Evolutionary conservation across 2,797 vertebrate species (phyloP).

Genomic region (Lutjanus argentimaculatus): DNA sequence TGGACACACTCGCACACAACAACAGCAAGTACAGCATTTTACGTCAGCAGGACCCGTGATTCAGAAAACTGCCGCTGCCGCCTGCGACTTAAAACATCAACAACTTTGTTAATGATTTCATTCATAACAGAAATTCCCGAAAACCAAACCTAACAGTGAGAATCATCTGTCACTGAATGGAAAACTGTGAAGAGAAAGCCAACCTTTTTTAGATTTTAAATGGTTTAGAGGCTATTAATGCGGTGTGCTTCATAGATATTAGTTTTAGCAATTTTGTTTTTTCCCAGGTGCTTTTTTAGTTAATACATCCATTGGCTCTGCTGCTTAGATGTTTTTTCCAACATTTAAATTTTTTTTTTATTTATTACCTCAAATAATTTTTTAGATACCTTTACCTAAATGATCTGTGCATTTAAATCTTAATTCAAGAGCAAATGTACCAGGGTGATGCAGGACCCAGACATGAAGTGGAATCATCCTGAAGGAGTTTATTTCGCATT

Average conservation of each 20-base stretch:
- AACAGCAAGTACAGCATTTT: conserved; percentile 11
- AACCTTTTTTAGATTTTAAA: neutral
- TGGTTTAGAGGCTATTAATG: conserved; percentile 9
- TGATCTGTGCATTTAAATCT: conserved; percentile 1
- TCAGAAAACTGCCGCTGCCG: conserved; percentile 23
- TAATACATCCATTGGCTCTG: neutral
- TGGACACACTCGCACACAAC: conserved; percentile 20
- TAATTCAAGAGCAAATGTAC: conserved; percentile 1
- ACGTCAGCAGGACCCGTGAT: conserved; percentile 44
- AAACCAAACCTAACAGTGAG: conserved; percentile 3
- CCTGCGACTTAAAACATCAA: conserved; percentile 19
- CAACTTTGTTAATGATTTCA: conserved; percentile 30
- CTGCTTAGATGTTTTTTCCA: conserved; percentile 4
- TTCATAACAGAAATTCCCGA: conserved; percentile 3
- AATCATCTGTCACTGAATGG: neutral
- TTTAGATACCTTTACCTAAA: conserved; percentile 26
- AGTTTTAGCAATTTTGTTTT: neutral
- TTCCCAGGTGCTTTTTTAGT: neutral
- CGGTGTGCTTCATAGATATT: conserved; percentile 6
- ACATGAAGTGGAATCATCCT: too few species aligned
- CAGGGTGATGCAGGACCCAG: neutral
- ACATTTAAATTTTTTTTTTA: neutral
- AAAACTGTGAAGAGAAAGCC: conserved; percentile 12
- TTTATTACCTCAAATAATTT: conserved; percentile 10
- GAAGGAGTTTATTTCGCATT: too few species aligned